Evolutionary conservation across 2,113 vertebrate species (phyloP).

Genomic region (Nymphicus hollandicus): DNA sequence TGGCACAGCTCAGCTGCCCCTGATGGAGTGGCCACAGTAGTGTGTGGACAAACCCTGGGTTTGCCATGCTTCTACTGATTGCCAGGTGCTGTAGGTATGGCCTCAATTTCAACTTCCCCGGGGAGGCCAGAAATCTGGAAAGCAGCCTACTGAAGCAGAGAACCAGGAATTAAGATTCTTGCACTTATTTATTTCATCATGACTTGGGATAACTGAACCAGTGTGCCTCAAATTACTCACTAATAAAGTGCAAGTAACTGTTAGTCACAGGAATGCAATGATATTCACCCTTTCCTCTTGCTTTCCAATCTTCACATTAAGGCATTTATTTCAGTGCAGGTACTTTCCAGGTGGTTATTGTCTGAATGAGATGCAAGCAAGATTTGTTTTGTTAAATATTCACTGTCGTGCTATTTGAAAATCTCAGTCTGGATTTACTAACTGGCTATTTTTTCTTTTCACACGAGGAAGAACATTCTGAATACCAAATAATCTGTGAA

Average conservation of each 20-base stretch:
- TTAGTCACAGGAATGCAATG: neutral
- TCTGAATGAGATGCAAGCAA: neutral
- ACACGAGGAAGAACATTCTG: neutral
- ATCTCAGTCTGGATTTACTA: constrained; percentile 15
- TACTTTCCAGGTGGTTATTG: neutral
- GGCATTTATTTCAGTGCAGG: neutral
- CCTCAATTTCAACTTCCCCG: neutral
- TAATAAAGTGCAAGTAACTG: constrained; percentile 17
- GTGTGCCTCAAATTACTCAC: neutral
- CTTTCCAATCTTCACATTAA: constrained; percentile 4
- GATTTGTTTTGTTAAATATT: constrained; percentile 27
- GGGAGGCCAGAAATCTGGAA: neutral
- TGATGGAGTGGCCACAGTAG: neutral
- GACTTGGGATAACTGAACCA: neutral
- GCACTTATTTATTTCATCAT: neutral
- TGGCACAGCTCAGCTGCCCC: neutral
- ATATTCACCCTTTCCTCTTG: constrained; percentile 1
- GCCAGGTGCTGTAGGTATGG: neutral
- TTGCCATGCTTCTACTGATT: neutral
- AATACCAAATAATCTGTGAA: constrained; percentile 58
- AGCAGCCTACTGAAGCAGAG: neutral
- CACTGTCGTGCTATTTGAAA: neutral
- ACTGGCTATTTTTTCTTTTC: neutral
- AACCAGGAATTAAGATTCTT: neutral
- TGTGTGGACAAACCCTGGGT: rapidly evolving